These are phyloP conservation scores for Falco rusticolus DNA, from an alignment of 2,797 vertebrate genomes.

Conservation along the genomic window DNA sequence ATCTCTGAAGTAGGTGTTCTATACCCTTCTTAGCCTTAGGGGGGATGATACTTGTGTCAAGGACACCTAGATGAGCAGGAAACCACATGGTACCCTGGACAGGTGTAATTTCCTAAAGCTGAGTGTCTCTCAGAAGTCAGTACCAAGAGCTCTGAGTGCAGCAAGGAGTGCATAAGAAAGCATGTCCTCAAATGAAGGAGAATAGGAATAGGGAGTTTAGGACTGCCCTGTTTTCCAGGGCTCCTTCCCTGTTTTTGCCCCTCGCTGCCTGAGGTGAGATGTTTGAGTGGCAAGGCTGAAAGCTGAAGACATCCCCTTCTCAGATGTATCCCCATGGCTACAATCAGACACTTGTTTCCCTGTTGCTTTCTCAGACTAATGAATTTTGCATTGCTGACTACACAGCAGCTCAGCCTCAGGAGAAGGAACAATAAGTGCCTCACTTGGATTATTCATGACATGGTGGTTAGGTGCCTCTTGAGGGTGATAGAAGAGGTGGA, in stretches of 20 bases:
- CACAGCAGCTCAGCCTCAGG: not conserved
- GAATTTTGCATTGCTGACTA: constrained; percentile 27
- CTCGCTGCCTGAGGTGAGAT: not conserved
- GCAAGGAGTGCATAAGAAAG: not conserved
- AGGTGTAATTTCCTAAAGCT: not conserved
- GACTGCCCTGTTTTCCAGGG: not conserved
- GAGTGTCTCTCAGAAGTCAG: not conserved
- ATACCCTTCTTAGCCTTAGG: not conserved
- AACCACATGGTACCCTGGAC: not conserved
- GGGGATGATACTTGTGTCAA: not conserved
- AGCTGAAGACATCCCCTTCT: not conserved
- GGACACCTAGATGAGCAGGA: not conserved
- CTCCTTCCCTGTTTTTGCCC: rapidly evolving
- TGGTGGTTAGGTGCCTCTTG: not conserved
- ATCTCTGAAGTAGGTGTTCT: not conserved
- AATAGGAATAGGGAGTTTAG: not conserved
- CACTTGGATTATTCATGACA: not conserved
- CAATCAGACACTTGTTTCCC: not conserved
- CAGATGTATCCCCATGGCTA: not conserved
- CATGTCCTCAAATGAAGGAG: not conserved
- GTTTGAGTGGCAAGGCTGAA: not conserved
- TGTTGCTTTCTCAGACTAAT: not conserved
- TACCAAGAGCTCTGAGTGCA: not conserved
- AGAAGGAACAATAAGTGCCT: constrained; percentile 3
- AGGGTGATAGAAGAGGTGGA: not conserved